These are phyloP conservation scores for Notechis scutatus DNA, from an alignment of 2,113 vertebrate genomes.

Conservation along the genomic window DNA sequence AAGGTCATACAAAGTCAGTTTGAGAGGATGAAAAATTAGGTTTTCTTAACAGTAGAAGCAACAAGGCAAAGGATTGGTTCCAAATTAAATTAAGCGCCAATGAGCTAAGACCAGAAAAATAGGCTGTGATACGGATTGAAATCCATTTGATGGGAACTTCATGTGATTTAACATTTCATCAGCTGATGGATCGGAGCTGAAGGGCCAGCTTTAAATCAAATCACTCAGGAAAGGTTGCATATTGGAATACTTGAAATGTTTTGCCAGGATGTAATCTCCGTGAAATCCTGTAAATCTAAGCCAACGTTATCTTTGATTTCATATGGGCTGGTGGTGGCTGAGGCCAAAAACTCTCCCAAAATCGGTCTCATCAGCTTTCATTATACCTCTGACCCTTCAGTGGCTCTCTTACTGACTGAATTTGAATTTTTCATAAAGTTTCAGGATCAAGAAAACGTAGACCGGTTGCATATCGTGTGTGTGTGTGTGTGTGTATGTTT, in stretches of 20 bases:
- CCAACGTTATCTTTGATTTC: background rate
- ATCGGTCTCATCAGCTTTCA: background rate
- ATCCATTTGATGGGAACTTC: background rate
- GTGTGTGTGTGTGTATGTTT: too few relatives aligned
- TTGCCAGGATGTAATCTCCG: background rate
- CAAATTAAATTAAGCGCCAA: background rate
- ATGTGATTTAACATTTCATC: background rate
- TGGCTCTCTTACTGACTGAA: too few relatives aligned
- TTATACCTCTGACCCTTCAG: background rate
- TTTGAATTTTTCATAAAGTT: background rate
- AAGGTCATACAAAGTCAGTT: background rate
- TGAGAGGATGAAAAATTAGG: background rate
- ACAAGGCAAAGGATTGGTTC: conserved; percentile 3
- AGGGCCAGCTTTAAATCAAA: background rate
- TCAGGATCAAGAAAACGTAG: background rate
- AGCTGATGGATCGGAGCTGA: background rate
- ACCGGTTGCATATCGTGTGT: background rate
- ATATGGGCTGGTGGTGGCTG: background rate
- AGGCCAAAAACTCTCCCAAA: background rate
- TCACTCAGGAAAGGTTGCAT: background rate
- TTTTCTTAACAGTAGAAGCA: conserved; percentile 11
- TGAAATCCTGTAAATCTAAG: background rate
- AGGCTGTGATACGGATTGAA: background rate
- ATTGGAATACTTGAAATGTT: background rate
- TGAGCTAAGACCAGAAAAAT: background rate